Percentiles rank a stretch among this genome's conserved stretches.
Evolutionary conservation across 1,140 invertebrate genomes (phyloP).

Genomic region (Laupala kohalensis): DNA sequence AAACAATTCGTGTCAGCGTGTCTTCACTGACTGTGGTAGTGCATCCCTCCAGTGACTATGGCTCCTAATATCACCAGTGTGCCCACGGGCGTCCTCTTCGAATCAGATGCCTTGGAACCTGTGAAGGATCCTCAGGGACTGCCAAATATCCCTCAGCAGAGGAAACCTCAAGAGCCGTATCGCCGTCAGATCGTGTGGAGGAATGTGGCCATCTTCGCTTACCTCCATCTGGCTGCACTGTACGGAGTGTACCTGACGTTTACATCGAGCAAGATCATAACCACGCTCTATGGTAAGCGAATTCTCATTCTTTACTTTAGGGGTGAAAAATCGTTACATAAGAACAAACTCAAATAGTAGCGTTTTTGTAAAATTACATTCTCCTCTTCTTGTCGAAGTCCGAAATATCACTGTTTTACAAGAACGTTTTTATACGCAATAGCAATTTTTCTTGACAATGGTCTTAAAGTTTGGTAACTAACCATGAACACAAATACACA

Average conservation of each 20-base stretch:
- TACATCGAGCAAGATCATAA: constrained; percentile 62
- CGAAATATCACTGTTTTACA: no score
- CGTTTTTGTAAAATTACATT: no score
- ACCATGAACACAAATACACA: no score
- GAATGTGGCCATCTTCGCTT: constrained; percentile 74
- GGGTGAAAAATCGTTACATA: no score
- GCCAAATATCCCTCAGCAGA: constrained; percentile 7
- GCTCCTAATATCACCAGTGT: constrained; percentile 42
- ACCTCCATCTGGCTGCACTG: constrained; percentile 73
- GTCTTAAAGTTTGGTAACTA: no score
- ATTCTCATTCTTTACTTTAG: background rate
- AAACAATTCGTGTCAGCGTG: no score
- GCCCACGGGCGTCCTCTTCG: constrained; percentile 47
- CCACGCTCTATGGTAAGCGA: constrained; percentile 60
- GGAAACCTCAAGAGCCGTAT: constrained; percentile 28
- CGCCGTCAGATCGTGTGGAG: constrained; percentile 70
- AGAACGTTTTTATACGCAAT: no score
- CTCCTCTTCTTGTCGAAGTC: no score
- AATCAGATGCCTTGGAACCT: constrained; percentile 35
- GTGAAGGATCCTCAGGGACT: constrained; percentile 6
- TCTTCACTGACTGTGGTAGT: no score
- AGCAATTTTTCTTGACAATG: no score
- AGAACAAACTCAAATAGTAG: no score
- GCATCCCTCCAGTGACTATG: constrained; percentile 31
- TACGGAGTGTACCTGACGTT: constrained; percentile 73